phyloP scores from a whole-genome alignment of 2,888 invertebrate species.

The Philonicus albiceps region DNA sequence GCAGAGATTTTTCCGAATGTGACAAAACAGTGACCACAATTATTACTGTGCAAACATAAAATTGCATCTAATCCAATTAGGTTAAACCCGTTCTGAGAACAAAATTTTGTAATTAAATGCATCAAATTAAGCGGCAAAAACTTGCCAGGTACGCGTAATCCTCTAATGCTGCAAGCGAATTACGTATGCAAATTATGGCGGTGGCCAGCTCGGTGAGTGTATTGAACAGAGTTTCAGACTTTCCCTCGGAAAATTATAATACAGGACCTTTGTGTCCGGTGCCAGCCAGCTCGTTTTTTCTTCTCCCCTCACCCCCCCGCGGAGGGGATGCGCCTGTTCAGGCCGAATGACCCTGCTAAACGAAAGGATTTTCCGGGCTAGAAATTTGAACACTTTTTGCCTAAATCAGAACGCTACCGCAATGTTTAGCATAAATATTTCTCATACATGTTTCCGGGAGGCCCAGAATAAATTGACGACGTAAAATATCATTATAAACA shows the following conservation, averaged over 20 bases:
- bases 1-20: constrained; percentile 15
- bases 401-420: constrained; percentile 39
- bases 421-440: constrained; percentile 44
- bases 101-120: constrained; percentile 35
- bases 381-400: constrained; percentile 26
- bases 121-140: constrained; percentile 24
- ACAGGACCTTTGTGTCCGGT: background rate
- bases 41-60: constrained; percentile 27
- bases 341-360: background rate
- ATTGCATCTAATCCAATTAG: constrained; percentile 32
- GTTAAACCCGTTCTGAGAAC: constrained; percentile 12
- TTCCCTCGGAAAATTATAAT: background rate
- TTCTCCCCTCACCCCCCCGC: background rate
- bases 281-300: background rate
- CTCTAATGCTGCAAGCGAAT: constrained; percentile 21
- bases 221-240: constrained; percentile 18
- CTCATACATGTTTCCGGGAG: constrained; percentile 41
- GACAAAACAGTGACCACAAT: constrained; percentile 28
- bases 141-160: constrained; percentile 19
- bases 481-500: constrained; percentile 50
- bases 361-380: background rate
- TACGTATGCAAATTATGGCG: constrained; percentile 30
- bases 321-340: background rate
- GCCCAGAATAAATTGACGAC: constrained; percentile 53
- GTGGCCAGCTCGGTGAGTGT: background rate